These are phyloP conservation scores for Anodontia alba DNA, from an alignment of 2,888 invertebrate species.

Conservation along the genomic window DNA sequence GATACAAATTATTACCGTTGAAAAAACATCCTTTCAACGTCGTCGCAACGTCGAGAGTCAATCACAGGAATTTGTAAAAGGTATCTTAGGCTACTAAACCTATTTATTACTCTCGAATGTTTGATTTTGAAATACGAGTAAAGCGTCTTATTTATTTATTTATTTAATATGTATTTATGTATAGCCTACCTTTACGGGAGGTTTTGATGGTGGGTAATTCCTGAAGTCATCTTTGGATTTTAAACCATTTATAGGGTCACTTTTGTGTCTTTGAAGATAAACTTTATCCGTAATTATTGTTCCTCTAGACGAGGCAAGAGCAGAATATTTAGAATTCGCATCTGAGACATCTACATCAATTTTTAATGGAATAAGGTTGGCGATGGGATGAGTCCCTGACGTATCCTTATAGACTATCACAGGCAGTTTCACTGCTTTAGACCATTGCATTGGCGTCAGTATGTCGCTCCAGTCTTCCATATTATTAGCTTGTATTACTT, in stretches of 20 bases:
- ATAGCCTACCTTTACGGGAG: neutral
- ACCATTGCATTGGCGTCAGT: slow-evolving; percentile 44
- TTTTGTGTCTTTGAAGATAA: neutral
- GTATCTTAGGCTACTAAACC: too few species aligned
- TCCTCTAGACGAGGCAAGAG: neutral
- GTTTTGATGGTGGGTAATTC: neutral
- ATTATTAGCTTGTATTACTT: slow-evolving; percentile 2
- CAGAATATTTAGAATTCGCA: neutral
- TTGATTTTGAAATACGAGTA: too few species aligned
- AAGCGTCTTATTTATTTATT: too few species aligned
- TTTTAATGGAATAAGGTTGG: neutral
- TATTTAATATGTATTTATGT: too few species aligned
- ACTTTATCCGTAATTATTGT: neutral
- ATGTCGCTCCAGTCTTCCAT: slow-evolving; percentile 61
- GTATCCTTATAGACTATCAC: neutral
- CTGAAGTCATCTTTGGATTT: neutral
- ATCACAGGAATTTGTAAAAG: too few species aligned
- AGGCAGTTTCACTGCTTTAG: neutral
- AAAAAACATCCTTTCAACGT: too few species aligned
- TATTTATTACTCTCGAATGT: too few species aligned
- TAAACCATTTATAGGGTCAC: neutral
- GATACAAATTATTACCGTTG: too few species aligned
- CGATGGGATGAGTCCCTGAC: neutral
- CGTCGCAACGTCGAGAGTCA: too few species aligned
- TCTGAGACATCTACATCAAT: neutral